Percentiles rank a stretch among this genome's conserved stretches.
Conservation (phyloP, 2,888 invertebrate species). For the Cyrtodaria siliqua region DNA sequence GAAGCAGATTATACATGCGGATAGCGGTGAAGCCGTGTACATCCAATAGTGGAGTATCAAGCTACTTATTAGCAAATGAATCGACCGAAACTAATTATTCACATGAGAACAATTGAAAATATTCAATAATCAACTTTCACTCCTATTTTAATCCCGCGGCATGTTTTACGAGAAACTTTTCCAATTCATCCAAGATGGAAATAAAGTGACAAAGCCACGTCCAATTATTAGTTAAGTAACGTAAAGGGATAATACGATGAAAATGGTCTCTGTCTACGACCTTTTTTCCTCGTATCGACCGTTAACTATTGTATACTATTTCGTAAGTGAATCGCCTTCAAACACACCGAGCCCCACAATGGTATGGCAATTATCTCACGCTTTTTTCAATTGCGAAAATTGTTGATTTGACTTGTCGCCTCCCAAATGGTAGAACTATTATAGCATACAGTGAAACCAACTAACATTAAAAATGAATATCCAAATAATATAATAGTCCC, state of each 20-base stretch:
- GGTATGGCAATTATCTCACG: constrained; percentile 28
- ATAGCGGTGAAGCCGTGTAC: constrained; percentile 1
- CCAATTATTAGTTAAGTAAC: constrained; percentile 53
- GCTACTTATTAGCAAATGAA: neutral
- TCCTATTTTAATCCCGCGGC: constrained; percentile 18
- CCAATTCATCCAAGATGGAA: constrained; percentile 25
- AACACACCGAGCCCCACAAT: neutral
- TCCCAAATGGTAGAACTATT: constrained; percentile 38
- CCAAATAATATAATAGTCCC: neutral
- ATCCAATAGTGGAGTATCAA: constrained; percentile 34
- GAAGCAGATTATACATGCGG: constrained; percentile 33
- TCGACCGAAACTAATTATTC: neutral
- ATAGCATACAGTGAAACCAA: constrained; percentile 21
- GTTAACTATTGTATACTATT: constrained; percentile 23
- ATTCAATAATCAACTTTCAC: constrained; percentile 8
- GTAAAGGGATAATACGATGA: constrained; percentile 31
- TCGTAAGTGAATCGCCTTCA: constrained; percentile 11
- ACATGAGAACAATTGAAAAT: neutral
- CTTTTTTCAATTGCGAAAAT: constrained; percentile 9
- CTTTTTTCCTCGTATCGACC: constrained; percentile 22
- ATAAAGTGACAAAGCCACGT: constrained; percentile 49
- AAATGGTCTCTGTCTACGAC: constrained; percentile 13
- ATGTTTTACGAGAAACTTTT: constrained; percentile 24
- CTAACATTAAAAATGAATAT: constrained; percentile 9
- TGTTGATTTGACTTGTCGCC: constrained; percentile 26